Evolutionary conservation across 2,888 invertebrate species (phyloP), one percentile per base, ranked within the genome.

Genomic region (Ophion ellenae): DNA sequence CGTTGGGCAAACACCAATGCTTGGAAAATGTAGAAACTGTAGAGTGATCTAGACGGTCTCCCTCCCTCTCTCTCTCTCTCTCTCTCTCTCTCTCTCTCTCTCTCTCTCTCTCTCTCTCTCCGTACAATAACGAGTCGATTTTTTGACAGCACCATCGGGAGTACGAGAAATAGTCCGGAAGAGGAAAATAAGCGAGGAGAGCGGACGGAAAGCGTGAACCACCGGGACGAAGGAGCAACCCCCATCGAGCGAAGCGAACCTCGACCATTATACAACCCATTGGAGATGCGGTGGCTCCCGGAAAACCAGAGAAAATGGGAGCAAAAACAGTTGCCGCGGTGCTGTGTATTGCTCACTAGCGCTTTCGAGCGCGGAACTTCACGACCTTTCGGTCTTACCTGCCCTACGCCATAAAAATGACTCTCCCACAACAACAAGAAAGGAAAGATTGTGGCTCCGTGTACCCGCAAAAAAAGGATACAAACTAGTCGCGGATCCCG

Each of bases 271-370:
- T 87, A 88, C 71, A 81, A 81, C 70, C 85, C 84, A 86, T 87
- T 84, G 84, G 85, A 67, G 83, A 86, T 87, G 88, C 88, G 89
- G 90, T 87, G 86, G 89, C 88, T 90, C 84, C 86, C 88, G 87
- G 87, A 90, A 90, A 91, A 91, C 89, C 90, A 89, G 89, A 89
- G 89, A 91, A 90, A 92, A 91, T 90, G 85, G 84, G 83, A 76
- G 87, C 89, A 89, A 91, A 91, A 90, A 91, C 85, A 90, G 85
- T 84, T 73, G 78, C 75, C 64, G 75, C 61, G 81, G 69, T 81
- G 45, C 67, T 67, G 63, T 81, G 76, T 69, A 75, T 75, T 63
- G 40, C 36, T 47, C 83, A 81, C 70, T 69, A 79, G 75, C 66
- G 36, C 6, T 20, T 47, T 47, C 20, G 40, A 85, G 79, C 86